A percentile compares a stretch with the other conserved stretches of the same genome.
These are phyloP conservation scores for Scomberomorus guttatus DNA, from an alignment of 2,797 vertebrate species.

Conservation along the genomic window DNA sequence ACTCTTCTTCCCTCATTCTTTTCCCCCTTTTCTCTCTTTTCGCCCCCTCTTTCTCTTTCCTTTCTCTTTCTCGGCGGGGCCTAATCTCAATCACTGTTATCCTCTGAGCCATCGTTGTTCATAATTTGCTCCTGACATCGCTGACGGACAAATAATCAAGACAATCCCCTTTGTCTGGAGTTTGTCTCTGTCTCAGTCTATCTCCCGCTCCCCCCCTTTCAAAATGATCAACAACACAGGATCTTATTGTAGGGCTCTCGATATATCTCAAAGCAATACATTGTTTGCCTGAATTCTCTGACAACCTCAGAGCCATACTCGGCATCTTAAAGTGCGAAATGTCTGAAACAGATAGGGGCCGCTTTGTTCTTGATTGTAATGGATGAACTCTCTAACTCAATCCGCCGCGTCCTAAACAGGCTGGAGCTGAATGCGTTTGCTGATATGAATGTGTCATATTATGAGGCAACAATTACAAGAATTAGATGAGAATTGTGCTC, in stretches of 20 bases:
- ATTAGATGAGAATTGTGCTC: constrained; percentile 73
- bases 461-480: constrained; percentile 82
- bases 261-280: constrained; percentile 67
- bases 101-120: constrained; percentile 67
- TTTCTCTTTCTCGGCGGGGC: constrained; percentile 62
- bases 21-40: constrained; percentile 27
- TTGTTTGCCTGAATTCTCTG: constrained; percentile 71
- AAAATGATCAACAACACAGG: constrained; percentile 64
- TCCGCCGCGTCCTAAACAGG: constrained; percentile 48
- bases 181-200: constrained; percentile 58
- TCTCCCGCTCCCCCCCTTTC: constrained; percentile 39
- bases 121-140: constrained; percentile 59
- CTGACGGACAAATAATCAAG: constrained; percentile 77
- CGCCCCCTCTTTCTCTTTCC: constrained; percentile 50
- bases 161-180: constrained; percentile 80
- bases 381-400: constrained; percentile 74
- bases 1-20: constrained; percentile 46
- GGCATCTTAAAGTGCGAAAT: constrained; percentile 65
- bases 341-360: constrained; percentile 71
- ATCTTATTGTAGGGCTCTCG: constrained; percentile 69
- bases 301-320: constrained; percentile 69
- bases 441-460: constrained; percentile 71
- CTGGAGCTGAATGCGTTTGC: constrained; percentile 58
- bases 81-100: constrained; percentile 78
- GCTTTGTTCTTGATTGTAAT: constrained; percentile 77